Evolutionary conservation across 1,140 invertebrate genomes (phyloP).

Genomic region (Heliconius hewitsoni): DNA sequence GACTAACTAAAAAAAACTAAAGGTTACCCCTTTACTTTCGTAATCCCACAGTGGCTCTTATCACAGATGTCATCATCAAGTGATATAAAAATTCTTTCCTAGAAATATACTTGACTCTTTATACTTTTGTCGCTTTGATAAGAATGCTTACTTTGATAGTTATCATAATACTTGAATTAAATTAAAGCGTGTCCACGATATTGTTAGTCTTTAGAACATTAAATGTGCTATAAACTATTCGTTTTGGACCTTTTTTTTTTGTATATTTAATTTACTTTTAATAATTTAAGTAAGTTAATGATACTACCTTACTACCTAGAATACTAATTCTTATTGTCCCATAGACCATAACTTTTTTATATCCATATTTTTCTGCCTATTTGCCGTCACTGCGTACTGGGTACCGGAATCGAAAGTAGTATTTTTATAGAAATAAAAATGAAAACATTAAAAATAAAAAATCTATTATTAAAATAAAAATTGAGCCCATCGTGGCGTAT

Average conservation of each 20-base stretch:
- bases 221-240: not conserved
- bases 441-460: too few species aligned
- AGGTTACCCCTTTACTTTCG: not conserved
- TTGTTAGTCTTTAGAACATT: not conserved
- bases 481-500: too few species aligned
- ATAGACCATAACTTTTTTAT: too few species aligned
- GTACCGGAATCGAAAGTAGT: too few species aligned
- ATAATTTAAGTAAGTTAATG: too few species aligned
- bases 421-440: too few species aligned
- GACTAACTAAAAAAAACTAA: too few species aligned
- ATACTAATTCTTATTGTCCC: too few species aligned
- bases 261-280: not conserved
- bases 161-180: slow-evolving; percentile 3
- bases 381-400: too few species aligned
- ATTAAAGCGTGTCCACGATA: not conserved
- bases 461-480: too few species aligned
- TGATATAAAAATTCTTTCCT: slow-evolving; percentile 44
- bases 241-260: not conserved
- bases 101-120: slow-evolving; percentile 32
- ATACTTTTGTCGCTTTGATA: slow-evolving; percentile 18
- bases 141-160: slow-evolving; percentile 6
- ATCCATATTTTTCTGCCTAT: too few species aligned
- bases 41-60: slow-evolving; percentile 29
- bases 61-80: slow-evolving; percentile 45
- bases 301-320: too few species aligned